Evolutionary conservation across 2,888 invertebrate genomes (phyloP).

Genomic region (Netelia melanura): DNA sequence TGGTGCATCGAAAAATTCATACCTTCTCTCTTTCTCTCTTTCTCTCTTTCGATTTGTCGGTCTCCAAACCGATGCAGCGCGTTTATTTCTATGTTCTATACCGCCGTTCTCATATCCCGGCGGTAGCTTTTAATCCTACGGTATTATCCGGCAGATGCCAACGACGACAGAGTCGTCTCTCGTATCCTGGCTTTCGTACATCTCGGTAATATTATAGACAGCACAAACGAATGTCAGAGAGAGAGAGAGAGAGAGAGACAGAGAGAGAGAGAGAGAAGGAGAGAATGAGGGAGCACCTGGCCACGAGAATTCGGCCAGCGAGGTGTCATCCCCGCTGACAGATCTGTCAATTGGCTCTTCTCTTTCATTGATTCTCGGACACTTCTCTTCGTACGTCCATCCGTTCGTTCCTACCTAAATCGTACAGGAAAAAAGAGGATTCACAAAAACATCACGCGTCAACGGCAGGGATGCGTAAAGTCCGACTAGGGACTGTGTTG

Average conservation of each 20-base stretch:
- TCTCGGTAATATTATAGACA: constrained; percentile 43
- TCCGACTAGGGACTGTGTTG: background rate
- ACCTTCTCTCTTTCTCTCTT: constrained; percentile 13
- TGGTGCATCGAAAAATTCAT: constrained; percentile 26
- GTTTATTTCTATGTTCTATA: constrained; percentile 30
- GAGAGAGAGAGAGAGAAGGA: constrained; percentile 18
- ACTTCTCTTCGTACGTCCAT: constrained; percentile 57
- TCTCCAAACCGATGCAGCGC: constrained; percentile 39
- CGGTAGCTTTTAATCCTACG: constrained; percentile 80
- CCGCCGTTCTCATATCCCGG: constrained; percentile 65
- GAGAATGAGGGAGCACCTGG: constrained; percentile 68
- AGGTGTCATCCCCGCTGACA: constrained; percentile 84
- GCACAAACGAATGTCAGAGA: constrained; percentile 49
- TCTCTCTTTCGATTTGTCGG: constrained; percentile 42
- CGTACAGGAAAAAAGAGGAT: background rate
- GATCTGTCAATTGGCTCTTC: constrained; percentile 82
- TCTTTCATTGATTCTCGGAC: constrained; percentile 68
- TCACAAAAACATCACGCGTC: constrained; percentile 34
- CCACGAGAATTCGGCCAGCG: constrained; percentile 78
- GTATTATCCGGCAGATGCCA: constrained; percentile 82
- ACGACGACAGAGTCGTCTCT: constrained; percentile 63
- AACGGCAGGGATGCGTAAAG: constrained; percentile 24
- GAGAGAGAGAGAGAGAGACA: constrained; percentile 32
- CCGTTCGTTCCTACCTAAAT: constrained; percentile 28
- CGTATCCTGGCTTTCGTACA: constrained; percentile 34